A percentile compares a stretch with the other conserved stretches of the same genome.
These are phyloP conservation scores for Netelia inedita DNA, from an alignment of 2,888 invertebrate species.

Conservation along the genomic window DNA sequence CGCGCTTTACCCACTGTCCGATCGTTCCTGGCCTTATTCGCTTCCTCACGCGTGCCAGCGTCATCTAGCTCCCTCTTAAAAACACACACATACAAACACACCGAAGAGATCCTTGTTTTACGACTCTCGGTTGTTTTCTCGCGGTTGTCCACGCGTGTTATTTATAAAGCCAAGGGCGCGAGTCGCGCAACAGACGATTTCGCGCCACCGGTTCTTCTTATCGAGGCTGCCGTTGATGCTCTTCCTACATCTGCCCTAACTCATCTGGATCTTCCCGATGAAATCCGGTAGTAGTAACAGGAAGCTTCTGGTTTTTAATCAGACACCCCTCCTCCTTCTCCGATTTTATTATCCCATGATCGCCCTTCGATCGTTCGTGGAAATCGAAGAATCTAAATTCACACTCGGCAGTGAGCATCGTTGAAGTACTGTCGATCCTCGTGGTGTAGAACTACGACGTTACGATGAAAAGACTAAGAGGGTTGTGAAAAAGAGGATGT, in stretches of 20 bases:
- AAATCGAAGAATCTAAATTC: conserved; percentile 22
- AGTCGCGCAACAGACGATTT: background rate
- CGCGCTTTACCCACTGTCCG: conserved; percentile 11
- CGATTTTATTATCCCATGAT: background rate
- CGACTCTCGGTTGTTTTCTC: conserved; percentile 2
- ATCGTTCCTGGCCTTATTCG: conserved; percentile 27
- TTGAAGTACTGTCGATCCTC: background rate
- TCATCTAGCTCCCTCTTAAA: background rate
- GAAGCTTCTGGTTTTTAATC: background rate
- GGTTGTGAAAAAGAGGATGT: background rate
- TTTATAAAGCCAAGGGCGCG: conserved; percentile 13
- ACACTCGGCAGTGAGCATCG: background rate
- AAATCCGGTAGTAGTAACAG: background rate
- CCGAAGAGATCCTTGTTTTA: background rate
- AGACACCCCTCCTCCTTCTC: background rate
- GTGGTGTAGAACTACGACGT: background rate
- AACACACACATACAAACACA: background rate
- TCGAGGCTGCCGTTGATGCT: background rate
- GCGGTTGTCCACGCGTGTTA: conserved; percentile 27
- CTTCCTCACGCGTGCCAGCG: conserved; percentile 25
- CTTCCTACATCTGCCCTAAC: background rate
- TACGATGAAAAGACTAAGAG: background rate
- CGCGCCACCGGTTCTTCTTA: conserved; percentile 12
- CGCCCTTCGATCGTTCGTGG: conserved; percentile 18
- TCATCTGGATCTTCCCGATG: conserved; percentile 15